Base-by-base conservation (phyloP, 2,113 vertebrate species). In the Myrmophylax atrothorax region DNA sequence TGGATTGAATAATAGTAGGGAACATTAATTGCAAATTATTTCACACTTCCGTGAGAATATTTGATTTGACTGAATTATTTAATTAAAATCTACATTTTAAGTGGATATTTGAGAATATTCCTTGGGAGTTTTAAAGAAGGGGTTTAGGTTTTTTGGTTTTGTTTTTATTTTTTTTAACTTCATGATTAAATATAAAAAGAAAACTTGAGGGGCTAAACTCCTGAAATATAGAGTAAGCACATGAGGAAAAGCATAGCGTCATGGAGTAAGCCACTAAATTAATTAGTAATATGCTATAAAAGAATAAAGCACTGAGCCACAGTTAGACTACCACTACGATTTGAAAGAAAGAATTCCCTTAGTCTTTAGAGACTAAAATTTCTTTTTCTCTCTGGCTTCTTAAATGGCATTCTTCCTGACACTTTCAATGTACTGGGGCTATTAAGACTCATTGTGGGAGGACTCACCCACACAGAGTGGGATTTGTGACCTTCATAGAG, bases 391-490 rank as follows among this genome's bases (percentile, higher is more conserved):
- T 59, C 31, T 68, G 9, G 3, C 2, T 64, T 55, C 13, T 52
- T 19, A 46, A 70, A 63, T 40, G 1, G 0, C 3, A 46, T 12
- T 7, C 10, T 22, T 52, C 10, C 7, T 78, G 31, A 24, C 1
- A 26, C 64, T 82, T 89, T 50, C 9, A 14, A 3, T 12, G 16
- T 50, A 12, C 18, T 50, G 55, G 42, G 18, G 11, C 16, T 56
- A 46, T 38, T 37, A 49, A 49, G 8, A 19, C 4, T 59, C 11
- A 2, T 13, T 37, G 20, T n/a, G 19, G 22, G 26, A 59, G 7
- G 7, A 55, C 4, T 59, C 2, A 11, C 1, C 12, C 7, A 62
- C 0, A 2, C 14, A 18, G 14, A 38, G 6, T 10, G 9, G 20
- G 24, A 33, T 68, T 88, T 14, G 0, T 7, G 50, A n/a, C 3